phyloP scores from a whole-genome alignment of 2,113 vertebrate species.

The Petrocephalus microphthalmus region DNA sequence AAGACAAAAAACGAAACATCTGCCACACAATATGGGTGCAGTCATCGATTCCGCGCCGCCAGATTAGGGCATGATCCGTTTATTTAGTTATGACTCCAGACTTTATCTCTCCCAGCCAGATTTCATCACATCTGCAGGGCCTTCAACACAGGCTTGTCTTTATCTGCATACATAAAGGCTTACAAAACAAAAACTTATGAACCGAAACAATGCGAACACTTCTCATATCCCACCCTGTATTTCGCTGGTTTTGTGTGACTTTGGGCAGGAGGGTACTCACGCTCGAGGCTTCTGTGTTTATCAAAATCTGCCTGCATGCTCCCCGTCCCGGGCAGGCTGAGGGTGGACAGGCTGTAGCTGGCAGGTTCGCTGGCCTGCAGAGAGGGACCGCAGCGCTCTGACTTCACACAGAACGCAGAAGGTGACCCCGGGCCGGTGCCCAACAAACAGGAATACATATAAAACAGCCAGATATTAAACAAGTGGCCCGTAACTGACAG shows the following conservation, averaged over 20 bases:
- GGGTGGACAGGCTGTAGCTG: constrained; percentile 58
- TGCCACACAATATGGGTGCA: constrained; percentile 23
- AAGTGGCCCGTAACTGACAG: neutral
- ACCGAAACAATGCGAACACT: neutral
- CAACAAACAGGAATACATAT: neutral
- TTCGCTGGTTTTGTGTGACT: neutral
- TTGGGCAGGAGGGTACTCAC: constrained; percentile 51
- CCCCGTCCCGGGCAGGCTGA: constrained; percentile 55
- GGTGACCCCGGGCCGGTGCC: too few relatives aligned
- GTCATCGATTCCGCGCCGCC: neutral
- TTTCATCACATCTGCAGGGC: neutral
- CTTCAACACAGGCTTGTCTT: neutral
- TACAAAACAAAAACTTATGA: neutral
- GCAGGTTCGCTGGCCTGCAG: constrained; percentile 71
- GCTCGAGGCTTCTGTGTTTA: constrained; percentile 56
- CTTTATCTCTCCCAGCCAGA: neutral
- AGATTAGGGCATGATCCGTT: neutral
- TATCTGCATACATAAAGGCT: neutral
- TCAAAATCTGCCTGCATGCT: constrained; percentile 57
- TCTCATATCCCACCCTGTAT: neutral
- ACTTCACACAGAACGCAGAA: neutral
- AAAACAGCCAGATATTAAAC: neutral
- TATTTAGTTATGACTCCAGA: neutral
- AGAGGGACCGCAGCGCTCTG: neutral
- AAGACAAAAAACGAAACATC: neutral